Evolutionary conservation across 30 jellyfish, hydroid and myxozoan genomes (phyloP).

Genomic region (Aurelia aurita): DNA sequence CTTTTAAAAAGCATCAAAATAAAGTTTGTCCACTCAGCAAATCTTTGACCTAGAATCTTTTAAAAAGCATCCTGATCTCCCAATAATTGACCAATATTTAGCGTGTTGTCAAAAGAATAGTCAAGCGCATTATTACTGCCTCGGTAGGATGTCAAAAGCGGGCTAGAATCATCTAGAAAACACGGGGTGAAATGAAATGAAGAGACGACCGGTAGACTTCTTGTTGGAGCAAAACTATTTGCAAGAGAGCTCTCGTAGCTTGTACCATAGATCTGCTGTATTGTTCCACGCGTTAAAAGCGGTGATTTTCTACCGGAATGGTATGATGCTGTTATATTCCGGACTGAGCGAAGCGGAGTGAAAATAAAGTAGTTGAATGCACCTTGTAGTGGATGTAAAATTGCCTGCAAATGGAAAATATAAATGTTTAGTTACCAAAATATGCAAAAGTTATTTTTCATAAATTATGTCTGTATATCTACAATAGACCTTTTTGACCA

Average conservation of each 20-base stretch:
- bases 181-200: constrained; percentile 74
- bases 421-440: no score
- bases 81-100: constrained; percentile 24
- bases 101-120: constrained; percentile 27
- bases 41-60: no score
- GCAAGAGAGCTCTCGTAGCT: constrained; percentile 65
- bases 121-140: constrained; percentile 10
- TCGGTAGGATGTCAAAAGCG: constrained; percentile 15
- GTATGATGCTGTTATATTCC: constrained; percentile 4
- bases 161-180: constrained; percentile 5
- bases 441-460: no score
- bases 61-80: constrained; percentile 15
- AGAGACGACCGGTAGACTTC: constrained; percentile 23
- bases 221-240: constrained; percentile 12
- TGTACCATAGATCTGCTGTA: constrained; percentile 53
- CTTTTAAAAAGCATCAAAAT: no score
- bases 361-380: constrained; percentile 74
- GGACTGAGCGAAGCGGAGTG: constrained; percentile 63
- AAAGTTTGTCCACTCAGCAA: no score
- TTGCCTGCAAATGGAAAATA: constrained; percentile 38
- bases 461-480: no score
- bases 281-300: constrained; percentile 42
- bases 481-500: no score
- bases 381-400: constrained; percentile 76
- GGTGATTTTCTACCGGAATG: constrained; percentile 49